Percentiles rank a stretch among this genome's conserved stretches.
Conservation (phyloP, 2,113 vertebrate species). For the Xenopus tropicalis region DNA sequence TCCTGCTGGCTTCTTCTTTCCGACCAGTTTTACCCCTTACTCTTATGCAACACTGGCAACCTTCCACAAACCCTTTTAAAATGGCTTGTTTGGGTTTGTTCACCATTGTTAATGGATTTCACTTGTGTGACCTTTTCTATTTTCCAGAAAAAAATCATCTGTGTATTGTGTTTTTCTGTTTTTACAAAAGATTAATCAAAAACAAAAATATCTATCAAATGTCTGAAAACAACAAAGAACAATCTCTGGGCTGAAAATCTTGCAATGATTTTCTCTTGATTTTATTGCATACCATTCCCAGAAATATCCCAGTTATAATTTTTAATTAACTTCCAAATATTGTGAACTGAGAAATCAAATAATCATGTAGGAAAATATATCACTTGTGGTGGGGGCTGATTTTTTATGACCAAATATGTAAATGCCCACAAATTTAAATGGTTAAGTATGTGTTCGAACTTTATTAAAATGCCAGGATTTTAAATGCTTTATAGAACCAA, state of each 20-base stretch:
- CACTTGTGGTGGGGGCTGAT: too few relatives aligned
- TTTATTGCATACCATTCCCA: not conserved
- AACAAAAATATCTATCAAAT: not conserved
- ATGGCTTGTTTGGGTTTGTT: conserved; percentile 44
- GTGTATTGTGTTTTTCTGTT: conserved; percentile 3
- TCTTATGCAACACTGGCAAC: conserved; percentile 27
- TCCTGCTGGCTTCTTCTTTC: conserved; percentile 44
- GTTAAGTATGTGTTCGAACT: too few relatives aligned
- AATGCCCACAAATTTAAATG: too few relatives aligned
- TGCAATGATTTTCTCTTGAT: not conserved
- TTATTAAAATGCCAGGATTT: too few relatives aligned
- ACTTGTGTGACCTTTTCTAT: conserved; percentile 42
- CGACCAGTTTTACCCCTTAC: conserved; percentile 48
- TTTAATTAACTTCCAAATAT: too few relatives aligned
- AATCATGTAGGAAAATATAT: too few relatives aligned
- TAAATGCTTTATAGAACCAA: not conserved
- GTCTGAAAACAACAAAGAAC: conserved; percentile 23
- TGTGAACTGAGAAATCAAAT: too few relatives aligned
- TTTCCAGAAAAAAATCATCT: conserved; percentile 24
- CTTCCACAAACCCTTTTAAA: conserved; percentile 38
- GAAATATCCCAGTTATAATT: not conserved
- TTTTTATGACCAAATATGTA: too few relatives aligned
- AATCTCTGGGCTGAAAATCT: not conserved
- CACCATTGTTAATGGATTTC: conserved; percentile 30
- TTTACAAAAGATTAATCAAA: not conserved